phyloP scores from a whole-genome alignment of 2,888 invertebrate species.

The Lasioglossum zephyrum region DNA sequence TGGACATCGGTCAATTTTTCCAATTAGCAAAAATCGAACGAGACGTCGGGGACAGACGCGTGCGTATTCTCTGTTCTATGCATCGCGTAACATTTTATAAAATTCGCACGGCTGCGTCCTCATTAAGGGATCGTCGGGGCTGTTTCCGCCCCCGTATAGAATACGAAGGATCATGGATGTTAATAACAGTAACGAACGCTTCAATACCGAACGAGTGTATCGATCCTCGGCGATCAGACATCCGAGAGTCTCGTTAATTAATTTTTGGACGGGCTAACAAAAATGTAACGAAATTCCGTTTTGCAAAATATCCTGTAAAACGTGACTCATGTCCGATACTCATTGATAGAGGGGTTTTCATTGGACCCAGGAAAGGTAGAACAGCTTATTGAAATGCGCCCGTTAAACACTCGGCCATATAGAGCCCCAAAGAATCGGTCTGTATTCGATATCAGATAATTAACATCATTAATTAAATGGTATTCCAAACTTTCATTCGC shows the following conservation, averaged over 20 bases:
- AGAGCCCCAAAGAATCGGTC: neutral
- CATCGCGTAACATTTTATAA: neutral
- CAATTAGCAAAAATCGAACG: conserved; percentile 7
- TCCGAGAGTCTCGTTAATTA: neutral
- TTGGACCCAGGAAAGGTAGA: neutral
- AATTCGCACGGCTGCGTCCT: neutral
- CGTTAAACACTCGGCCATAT: neutral
- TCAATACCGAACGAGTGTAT: neutral
- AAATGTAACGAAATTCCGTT: neutral
- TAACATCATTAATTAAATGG: neutral
- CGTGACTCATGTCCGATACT: neutral
- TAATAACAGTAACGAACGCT: neutral
- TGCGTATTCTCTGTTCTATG: neutral
- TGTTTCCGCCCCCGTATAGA: neutral
- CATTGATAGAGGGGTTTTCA: neutral
- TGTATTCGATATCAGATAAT: neutral
- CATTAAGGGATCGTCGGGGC: neutral
- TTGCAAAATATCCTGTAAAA: neutral
- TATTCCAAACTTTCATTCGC: neutral
- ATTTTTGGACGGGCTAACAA: neutral
- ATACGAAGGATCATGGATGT: neutral
- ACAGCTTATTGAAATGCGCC: neutral
- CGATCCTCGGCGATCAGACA: neutral
- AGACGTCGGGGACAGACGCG: neutral
- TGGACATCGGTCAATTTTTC: conserved; percentile 32